These are phyloP conservation scores for Melanostigma gelatinosum DNA, from an alignment of 2,113 vertebrate species.

Conservation along the genomic window DNA sequence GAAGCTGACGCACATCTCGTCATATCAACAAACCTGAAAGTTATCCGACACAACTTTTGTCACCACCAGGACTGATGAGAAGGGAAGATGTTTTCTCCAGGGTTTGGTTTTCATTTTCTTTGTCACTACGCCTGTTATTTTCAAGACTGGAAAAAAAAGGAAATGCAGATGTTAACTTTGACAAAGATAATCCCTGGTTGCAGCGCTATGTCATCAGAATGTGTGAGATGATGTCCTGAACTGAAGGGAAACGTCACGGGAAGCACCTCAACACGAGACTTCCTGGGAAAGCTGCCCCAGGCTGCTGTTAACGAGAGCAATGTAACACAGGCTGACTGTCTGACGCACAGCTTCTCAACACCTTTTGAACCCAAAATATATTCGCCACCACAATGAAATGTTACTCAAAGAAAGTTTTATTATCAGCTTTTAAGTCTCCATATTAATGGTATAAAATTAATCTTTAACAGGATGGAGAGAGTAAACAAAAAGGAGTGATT, in stretches of 20 bases:
- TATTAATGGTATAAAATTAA: neutral
- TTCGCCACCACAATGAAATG: neutral
- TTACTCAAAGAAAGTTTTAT: neutral
- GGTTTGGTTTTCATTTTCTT: constrained; percentile 14
- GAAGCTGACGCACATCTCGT: constrained; percentile 63
- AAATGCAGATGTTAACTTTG: constrained; percentile 27
- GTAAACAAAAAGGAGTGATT: neutral
- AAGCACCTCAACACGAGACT: constrained; percentile 11
- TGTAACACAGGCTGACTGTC: constrained; percentile 3
- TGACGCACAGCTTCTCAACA: constrained; percentile 12
- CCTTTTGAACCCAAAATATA: constrained; percentile 10
- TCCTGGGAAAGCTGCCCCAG: constrained; percentile 6
- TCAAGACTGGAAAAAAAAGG: neutral
- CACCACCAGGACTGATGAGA: constrained; percentile 37
- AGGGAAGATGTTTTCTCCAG: constrained; percentile 22
- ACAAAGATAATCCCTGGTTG: constrained; percentile 39
- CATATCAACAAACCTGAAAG: constrained; percentile 54
- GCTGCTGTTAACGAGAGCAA: constrained; percentile 43
- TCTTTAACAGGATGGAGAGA: neutral
- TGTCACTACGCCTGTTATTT: constrained; percentile 3
- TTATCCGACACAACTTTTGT: constrained; percentile 46
- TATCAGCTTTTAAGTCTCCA: neutral
- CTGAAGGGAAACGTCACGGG: neutral
- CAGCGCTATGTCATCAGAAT: constrained; percentile 63
- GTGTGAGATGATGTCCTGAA: constrained; percentile 28